A percentile compares a stretch with the other conserved stretches of the same genome.
Evolutionary conservation across 2,113 vertebrate species (phyloP).

Genomic region (Chaetodon auriga): DNA sequence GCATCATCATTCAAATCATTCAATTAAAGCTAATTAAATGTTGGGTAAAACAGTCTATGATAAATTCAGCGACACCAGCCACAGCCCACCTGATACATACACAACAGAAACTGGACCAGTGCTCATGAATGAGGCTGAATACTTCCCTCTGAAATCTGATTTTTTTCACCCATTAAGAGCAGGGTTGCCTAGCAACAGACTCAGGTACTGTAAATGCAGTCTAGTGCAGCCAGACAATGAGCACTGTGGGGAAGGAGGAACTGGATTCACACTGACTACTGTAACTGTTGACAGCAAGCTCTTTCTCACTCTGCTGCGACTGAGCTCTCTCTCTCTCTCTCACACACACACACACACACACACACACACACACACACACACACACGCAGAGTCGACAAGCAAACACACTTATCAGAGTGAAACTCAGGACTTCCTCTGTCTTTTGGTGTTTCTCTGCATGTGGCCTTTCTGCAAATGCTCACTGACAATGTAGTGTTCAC

Average conservation of each 20-base stretch:
- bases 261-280: conserved; percentile 65
- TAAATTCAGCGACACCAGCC: neutral
- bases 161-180: conserved; percentile 51
- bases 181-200: conserved; percentile 74
- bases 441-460: neutral
- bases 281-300: conserved; percentile 50
- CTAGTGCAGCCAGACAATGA: conserved; percentile 70
- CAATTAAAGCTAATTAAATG: neutral
- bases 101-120: neutral
- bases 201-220: conserved; percentile 71
- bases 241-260: conserved; percentile 54
- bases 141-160: conserved; percentile 51
- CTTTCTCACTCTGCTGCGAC: neutral
- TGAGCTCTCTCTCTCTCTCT: no score
- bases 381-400: neutral
- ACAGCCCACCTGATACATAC: neutral
- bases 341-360: neutral
- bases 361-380: neutral
- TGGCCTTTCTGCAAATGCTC: neutral
- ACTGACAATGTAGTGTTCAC: conserved; percentile 8
- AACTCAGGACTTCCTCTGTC: neutral
- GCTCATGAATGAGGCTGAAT: conserved; percentile 35
- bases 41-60: neutral
- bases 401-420: conserved; percentile 8
- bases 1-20: no score